Conservation (phyloP, 2,797 vertebrate species). For the Cheirogaleus major region DNA sequence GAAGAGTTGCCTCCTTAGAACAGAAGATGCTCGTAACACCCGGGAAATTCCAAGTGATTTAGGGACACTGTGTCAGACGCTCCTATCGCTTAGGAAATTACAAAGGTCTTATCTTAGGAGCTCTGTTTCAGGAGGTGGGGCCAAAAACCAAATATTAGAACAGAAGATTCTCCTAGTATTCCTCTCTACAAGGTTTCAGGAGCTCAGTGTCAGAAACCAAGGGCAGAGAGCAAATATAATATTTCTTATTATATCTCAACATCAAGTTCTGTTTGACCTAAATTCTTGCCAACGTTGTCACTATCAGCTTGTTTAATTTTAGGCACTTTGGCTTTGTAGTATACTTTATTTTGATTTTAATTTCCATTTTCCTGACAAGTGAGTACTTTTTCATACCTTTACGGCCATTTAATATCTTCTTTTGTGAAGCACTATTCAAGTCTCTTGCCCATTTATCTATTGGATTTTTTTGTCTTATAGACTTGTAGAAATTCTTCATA, state of each 20-base stretch:
- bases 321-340: background rate
- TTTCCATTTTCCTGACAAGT: background rate
- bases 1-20: background rate
- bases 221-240: background rate
- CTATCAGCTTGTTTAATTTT: background rate
- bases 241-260: background rate
- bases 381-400: background rate
- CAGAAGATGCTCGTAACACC: no score
- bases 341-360: background rate
- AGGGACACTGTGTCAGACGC: background rate
- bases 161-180: background rate
- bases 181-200: background rate
- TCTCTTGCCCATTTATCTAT: background rate
- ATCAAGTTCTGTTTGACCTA: background rate
- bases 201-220: background rate
- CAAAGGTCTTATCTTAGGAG: background rate
- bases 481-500: background rate
- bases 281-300: background rate
- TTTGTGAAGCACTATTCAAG: background rate
- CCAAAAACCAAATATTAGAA: background rate
- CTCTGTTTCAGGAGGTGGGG: background rate
- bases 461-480: background rate
- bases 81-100: background rate
- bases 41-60: background rate
- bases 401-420: background rate